phyloP scores from a whole-genome alignment of 1,140 invertebrate genomes.

The Drosophila mojavensis region DNA sequence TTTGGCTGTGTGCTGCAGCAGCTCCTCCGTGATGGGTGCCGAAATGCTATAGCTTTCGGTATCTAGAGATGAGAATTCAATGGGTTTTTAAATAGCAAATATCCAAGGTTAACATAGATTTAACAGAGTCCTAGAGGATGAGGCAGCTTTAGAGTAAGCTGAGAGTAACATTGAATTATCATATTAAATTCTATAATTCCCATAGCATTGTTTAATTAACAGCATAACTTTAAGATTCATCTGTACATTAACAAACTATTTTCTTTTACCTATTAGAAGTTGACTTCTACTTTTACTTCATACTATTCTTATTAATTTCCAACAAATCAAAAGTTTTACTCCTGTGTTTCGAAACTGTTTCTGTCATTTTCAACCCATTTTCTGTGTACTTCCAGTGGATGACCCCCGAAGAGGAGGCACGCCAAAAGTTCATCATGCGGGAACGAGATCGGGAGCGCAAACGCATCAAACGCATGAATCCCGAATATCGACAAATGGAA shows the following conservation, averaged over 20 bases:
- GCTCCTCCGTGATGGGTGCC: conserved; percentile 87
- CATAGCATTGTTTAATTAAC: background rate
- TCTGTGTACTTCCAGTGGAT: conserved; percentile 77
- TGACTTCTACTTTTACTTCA: background rate
- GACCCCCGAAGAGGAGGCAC: conserved; percentile 79
- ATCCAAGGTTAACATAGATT: too few relatives aligned
- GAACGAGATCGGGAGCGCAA: conserved; percentile 74
- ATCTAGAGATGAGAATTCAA: conserved; percentile 39
- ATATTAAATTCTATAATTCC: too few relatives aligned
- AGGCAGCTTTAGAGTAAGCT: too few relatives aligned
- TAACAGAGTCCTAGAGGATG: too few relatives aligned
- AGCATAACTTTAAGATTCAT: background rate
- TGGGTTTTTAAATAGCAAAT: too few relatives aligned
- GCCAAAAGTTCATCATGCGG: conserved; percentile 78
- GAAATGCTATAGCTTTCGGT: conserved; percentile 83
- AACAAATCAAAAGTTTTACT: background rate
- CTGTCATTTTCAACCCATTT: conserved; percentile 49
- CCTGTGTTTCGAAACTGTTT: conserved; percentile 26
- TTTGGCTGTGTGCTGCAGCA: conserved; percentile 87
- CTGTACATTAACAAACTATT: too few relatives aligned
- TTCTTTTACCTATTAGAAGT: background rate
- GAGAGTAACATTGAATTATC: too few relatives aligned
- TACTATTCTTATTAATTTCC: background rate
- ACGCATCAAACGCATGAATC: conserved; percentile 76
- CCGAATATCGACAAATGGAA: conserved; percentile 78